Conservation (phyloP, 2,888 invertebrate genomes). For the Lasius fuliginosus region DNA sequence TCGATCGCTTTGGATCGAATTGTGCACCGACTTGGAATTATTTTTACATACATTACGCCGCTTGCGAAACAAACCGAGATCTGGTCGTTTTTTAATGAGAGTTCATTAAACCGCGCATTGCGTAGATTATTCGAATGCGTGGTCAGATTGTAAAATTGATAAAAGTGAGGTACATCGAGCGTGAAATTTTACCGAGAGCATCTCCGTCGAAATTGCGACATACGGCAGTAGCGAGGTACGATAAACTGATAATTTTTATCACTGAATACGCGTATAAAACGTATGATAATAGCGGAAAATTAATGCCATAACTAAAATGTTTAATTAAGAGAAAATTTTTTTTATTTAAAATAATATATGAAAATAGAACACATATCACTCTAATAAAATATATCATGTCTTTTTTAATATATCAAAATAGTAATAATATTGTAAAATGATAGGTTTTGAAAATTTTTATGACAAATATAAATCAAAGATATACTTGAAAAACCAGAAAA, state of each 20-base stretch:
- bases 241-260: not conserved
- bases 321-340: not conserved
- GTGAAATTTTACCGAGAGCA: not conserved
- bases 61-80: slow-evolving; percentile 29
- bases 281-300: not conserved
- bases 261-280: not conserved
- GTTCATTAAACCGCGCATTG: slow-evolving; percentile 16
- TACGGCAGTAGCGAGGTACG: not conserved
- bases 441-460: not conserved
- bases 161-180: not conserved
- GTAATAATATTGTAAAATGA: not conserved
- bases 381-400: not conserved
- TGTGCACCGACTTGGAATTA: slow-evolving; percentile 49
- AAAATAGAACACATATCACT: not conserved
- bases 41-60: slow-evolving; percentile 49
- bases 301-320: not conserved
- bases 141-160: not conserved
- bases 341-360: not conserved
- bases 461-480: not conserved
- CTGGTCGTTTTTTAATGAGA: not conserved
- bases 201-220: not conserved
- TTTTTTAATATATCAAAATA: slow-evolving; percentile 13
- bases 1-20: slow-evolving; percentile 45
- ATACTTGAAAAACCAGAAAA: not conserved
- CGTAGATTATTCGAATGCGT: not conserved